phyloP scores from a whole-genome alignment of 2,888 invertebrate species.

The Drosophila pseudotalamancana region DNA sequence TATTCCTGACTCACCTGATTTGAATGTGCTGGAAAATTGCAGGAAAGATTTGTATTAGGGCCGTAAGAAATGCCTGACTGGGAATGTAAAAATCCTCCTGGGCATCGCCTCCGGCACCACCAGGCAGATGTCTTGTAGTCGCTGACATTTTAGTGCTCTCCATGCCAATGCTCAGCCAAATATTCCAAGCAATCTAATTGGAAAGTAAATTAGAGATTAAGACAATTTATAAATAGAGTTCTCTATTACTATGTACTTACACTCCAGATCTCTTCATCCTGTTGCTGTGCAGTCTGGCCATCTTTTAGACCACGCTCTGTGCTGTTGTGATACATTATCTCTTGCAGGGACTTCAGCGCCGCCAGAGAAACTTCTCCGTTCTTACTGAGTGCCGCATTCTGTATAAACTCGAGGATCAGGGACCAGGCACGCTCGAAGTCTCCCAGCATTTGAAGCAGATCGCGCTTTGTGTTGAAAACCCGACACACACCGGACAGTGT shows the following conservation, averaged over 20 bases:
- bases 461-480: constrained; percentile 96
- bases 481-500: constrained; percentile 96
- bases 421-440: constrained; percentile 98
- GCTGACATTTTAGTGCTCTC: constrained; percentile 88
- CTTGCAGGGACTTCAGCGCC: constrained; percentile 98
- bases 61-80: constrained; percentile 96
- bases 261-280: constrained; percentile 89
- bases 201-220: neutral
- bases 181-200: constrained; percentile 91
- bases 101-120: constrained; percentile 65
- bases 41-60: constrained; percentile 97
- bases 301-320: constrained; percentile 79
- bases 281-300: constrained; percentile 62
- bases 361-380: constrained; percentile 98
- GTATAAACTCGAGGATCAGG: constrained; percentile 95
- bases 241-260: constrained; percentile 80
- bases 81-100: constrained; percentile 91
- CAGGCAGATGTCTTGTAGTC: constrained; percentile 42
- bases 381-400: constrained; percentile 94
- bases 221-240: neutral
- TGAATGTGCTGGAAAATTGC: constrained; percentile 96
- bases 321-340: constrained; percentile 91
- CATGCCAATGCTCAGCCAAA: constrained; percentile 95
- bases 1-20: constrained; percentile 86
- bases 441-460: constrained; percentile 91